Evolutionary conservation across 2,797 vertebrate genomes (phyloP).

Genomic region (Sebastes nivosus): DNA sequence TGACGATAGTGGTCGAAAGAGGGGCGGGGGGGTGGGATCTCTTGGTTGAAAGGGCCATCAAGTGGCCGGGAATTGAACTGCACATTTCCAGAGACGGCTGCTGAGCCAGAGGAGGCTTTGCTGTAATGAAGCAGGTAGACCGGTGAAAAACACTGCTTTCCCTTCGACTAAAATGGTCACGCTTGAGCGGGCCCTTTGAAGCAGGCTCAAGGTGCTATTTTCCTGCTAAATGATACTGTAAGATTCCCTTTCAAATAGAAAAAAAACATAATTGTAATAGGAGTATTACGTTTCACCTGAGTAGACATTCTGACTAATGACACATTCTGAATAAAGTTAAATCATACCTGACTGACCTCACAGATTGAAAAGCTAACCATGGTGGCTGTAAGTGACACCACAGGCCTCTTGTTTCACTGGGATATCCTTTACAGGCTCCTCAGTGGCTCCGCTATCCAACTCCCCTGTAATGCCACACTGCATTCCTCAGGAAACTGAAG

Average conservation of each 20-base stretch:
- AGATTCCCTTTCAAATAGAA: slow-evolving; percentile 1
- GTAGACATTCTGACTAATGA: slow-evolving; percentile 29
- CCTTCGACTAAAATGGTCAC: slow-evolving; percentile 42
- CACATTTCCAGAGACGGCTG: slow-evolving; percentile 19
- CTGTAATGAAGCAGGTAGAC: slow-evolving; percentile 35
- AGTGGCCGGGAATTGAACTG: slow-evolving; percentile 73
- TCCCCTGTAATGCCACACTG: slow-evolving; percentile 57
- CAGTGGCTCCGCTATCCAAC: slow-evolving; percentile 27
- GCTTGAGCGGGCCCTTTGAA: slow-evolving; percentile 55
- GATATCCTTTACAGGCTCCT: slow-evolving; percentile 67
- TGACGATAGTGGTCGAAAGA: slow-evolving; percentile 65
- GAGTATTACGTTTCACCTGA: slow-evolving; percentile 25
- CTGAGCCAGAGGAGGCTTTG: slow-evolving; percentile 18
- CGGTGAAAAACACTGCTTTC: slow-evolving; percentile 47
- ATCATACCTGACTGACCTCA: slow-evolving; percentile 55
- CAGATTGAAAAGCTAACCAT: slow-evolving; percentile 38
- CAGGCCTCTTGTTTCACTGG: slow-evolving; percentile 62
- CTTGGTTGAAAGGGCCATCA: slow-evolving; percentile 81
- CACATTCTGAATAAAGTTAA: slow-evolving; percentile 40
- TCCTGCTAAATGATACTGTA: slow-evolving; percentile 29
- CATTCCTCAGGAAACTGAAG: slow-evolving; percentile 65
- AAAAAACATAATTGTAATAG: not conserved
- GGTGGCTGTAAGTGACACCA: slow-evolving; percentile 65
- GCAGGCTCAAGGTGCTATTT: slow-evolving; percentile 32
- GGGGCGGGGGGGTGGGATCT: slow-evolving; percentile 45